These are phyloP conservation scores for Mamestra configurata DNA, from an alignment of 1,140 invertebrate genomes.

Conservation along the genomic window DNA sequence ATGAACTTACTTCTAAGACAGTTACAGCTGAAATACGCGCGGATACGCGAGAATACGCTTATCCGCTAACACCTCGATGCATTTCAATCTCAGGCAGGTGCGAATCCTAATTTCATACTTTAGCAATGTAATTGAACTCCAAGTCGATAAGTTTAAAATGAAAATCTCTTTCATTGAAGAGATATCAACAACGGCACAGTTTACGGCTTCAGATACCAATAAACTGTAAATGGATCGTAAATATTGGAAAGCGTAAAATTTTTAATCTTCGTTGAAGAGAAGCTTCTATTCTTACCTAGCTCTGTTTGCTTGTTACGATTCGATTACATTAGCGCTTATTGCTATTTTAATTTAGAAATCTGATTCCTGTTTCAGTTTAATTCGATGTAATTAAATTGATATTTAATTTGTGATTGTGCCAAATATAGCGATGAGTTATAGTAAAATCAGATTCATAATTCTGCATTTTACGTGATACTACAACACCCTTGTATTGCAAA, in stretches of 20 bases:
- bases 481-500: no score
- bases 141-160: neutral
- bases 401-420: no score
- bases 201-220: constrained; percentile 41
- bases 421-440: no score
- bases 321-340: neutral
- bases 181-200: constrained; percentile 30
- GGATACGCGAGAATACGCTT: neutral
- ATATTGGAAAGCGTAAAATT: constrained; percentile 40
- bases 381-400: no score
- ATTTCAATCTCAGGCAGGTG: neutral
- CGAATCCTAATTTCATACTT: neutral
- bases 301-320: constrained; percentile 8
- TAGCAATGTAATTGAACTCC: constrained; percentile 3
- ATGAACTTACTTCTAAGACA: no score
- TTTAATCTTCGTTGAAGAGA: constrained; percentile 16
- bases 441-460: no score
- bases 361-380: neutral
- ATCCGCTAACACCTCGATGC: no score
- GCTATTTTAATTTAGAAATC: neutral
- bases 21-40: no score
- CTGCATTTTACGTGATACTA: no score
- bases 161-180: constrained; percentile 11
- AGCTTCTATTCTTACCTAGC: neutral
- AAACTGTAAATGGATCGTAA: constrained; percentile 51